Percentiles rank a stretch among this genome's conserved stretches.
Evolutionary conservation across 2,797 vertebrate genomes (phyloP).

Genomic region (Gymnothorax javanicus): DNA sequence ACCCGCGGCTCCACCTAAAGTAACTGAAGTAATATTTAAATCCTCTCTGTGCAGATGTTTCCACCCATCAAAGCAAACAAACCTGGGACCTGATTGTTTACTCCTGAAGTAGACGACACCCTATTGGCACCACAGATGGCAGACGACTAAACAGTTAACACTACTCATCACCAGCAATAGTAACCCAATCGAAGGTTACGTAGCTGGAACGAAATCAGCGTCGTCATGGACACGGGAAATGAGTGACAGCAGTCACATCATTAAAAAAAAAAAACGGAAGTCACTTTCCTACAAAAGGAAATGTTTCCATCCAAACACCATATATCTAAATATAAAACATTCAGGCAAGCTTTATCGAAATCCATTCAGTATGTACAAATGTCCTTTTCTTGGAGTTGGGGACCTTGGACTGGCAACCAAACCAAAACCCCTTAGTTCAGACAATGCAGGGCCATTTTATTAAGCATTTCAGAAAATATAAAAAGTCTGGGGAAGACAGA

Average conservation of each 20-base stretch:
- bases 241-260: background rate
- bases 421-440: too few relatives aligned
- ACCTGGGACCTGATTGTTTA: background rate
- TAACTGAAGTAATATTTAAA: background rate
- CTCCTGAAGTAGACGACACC: background rate
- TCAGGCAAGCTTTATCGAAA: too few relatives aligned
- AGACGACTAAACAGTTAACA: background rate
- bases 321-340: background rate
- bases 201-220: background rate
- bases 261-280: background rate
- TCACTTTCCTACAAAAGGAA: background rate
- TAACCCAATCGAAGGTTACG: background rate
- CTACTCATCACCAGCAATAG: background rate
- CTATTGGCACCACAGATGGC: background rate
- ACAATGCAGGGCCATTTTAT: too few relatives aligned
- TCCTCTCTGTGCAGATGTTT: background rate
- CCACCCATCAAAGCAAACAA: background rate
- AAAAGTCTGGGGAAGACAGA: too few relatives aligned
- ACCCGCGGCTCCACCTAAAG: background rate
- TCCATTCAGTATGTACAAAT: too few relatives aligned
- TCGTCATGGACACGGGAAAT: background rate
- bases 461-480: too few relatives aligned
- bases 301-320: background rate
- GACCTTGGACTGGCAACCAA: too few relatives aligned
- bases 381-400: too few relatives aligned